Evolutionary conservation across 2,888 invertebrate species (phyloP).

Genomic region (Cecidostiba fungosa): DNA sequence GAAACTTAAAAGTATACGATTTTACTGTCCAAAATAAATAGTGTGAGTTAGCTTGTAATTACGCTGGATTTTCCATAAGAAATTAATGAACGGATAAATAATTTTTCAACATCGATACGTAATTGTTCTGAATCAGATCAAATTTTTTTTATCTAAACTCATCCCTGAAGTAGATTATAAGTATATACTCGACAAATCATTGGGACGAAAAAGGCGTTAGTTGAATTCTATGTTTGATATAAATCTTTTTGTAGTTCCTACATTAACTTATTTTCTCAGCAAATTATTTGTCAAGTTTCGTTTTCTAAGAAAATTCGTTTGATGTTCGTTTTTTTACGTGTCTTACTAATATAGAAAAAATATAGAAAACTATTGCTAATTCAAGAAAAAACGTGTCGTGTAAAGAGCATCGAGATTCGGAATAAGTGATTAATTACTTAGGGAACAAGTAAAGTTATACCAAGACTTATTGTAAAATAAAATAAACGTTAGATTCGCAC

Average conservation of each 20-base stretch:
- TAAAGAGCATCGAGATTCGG: conserved; percentile 22
- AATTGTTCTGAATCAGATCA: not conserved
- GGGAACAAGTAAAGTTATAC: conserved; percentile 44
- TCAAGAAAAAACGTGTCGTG: conserved; percentile 3
- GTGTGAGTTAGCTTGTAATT: not conserved
- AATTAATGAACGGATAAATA: not conserved
- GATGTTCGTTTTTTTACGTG: not conserved
- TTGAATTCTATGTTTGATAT: not conserved
- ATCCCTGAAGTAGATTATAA: not conserved
- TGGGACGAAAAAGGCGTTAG: not conserved
- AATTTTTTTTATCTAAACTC: not conserved
- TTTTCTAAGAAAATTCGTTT: conserved; percentile 28
- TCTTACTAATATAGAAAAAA: not conserved
- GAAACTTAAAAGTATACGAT: not conserved
- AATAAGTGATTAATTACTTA: conserved; percentile 35
- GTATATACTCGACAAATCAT: not conserved
- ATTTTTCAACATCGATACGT: not conserved
- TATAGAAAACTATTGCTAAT: not conserved
- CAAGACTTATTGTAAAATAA: conserved; percentile 51
- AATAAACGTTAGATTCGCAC: conserved; percentile 11
- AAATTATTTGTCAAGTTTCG: not conserved
- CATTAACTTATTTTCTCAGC: conserved; percentile 13
- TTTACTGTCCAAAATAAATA: not conserved
- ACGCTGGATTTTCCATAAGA: not conserved
- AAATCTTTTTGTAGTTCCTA: not conserved